These are phyloP conservation scores for Mythimna albipuncta DNA, from an alignment of 2,888 invertebrate genomes.

Conservation along the genomic window DNA sequence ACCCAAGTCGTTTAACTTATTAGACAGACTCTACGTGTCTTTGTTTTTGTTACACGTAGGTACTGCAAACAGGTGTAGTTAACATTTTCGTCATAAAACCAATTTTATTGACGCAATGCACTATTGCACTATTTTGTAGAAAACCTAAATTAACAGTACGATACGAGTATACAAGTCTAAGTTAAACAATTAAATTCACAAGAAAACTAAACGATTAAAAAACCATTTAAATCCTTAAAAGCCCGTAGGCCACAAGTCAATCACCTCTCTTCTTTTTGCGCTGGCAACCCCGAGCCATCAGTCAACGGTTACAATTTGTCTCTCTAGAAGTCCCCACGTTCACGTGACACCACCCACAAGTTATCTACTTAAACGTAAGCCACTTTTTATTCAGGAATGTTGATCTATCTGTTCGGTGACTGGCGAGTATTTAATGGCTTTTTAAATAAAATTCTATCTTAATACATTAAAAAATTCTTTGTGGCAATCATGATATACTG, in stretches of 20 bases:
- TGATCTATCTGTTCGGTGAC: slow-evolving; percentile 12
- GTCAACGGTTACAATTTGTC: slow-evolving; percentile 73
- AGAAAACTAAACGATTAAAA: slow-evolving; percentile 21
- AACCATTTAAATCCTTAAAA: slow-evolving; percentile 21
- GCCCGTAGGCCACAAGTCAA: slow-evolving; percentile 51
- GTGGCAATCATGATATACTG: too few species aligned
- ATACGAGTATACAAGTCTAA: too few species aligned
- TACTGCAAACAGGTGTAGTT: too few species aligned
- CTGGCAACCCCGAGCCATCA: slow-evolving; percentile 50
- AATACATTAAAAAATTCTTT: neutral
- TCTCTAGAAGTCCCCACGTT: slow-evolving; percentile 65
- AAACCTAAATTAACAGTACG: neutral
- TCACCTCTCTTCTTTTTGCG: slow-evolving; percentile 51
- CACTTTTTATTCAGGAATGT: slow-evolving; percentile 55
- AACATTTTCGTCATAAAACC: neutral
- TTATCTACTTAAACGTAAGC: slow-evolving; percentile 69
- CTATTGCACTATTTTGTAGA: neutral
- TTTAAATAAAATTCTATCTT: neutral
- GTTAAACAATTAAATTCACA: neutral
- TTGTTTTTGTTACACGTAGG: too few species aligned
- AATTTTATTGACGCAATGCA: neutral
- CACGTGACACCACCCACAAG: slow-evolving; percentile 72
- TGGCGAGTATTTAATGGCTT: neutral
- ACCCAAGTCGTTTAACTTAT: too few species aligned
- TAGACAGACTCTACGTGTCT: too few species aligned